Evolutionary conservation across 1,140 invertebrate species (phyloP).

Genomic region (Meloidogyne floridensis): DNA sequence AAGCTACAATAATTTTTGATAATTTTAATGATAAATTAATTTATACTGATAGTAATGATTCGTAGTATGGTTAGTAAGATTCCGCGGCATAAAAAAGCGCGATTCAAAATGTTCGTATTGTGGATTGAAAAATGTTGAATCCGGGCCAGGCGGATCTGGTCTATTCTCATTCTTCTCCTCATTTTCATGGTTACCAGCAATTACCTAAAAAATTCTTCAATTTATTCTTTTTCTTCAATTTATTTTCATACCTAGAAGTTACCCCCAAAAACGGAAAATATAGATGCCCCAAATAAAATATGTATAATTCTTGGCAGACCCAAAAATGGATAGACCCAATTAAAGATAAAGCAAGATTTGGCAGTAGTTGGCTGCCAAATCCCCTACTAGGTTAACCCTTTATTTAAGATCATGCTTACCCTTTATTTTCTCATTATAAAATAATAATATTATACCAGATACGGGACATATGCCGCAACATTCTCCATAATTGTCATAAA

Average conservation of each 20-base stretch:
- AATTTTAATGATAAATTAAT: neutral
- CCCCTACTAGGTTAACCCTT: no score
- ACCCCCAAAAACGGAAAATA: no score
- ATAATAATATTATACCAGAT: neutral
- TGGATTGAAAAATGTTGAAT: neutral
- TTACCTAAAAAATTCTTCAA: constrained; percentile 6
- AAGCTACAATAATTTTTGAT: constrained; percentile 1
- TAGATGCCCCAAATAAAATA: no score
- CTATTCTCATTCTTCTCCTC: no score
- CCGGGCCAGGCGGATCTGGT: no score
- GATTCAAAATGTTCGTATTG: constrained; percentile 24
- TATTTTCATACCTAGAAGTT: no score
- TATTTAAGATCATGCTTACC: no score
- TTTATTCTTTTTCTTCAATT: neutral
- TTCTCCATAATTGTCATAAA: constrained; percentile 27
- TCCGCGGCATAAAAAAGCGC: constrained; percentile 15
- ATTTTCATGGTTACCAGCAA: constrained; percentile 22
- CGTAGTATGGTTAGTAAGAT: neutral
- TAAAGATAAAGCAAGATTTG: no score
- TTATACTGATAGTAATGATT: constrained; percentile 27
- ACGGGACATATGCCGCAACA: constrained; percentile 24
- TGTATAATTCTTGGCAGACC: no score
- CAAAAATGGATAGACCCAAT: no score
- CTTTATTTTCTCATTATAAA: no score
- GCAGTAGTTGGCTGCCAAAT: no score